phyloP scores from a whole-genome alignment of 2,797 vertebrate genomes.

The Neostethus bicornis region DNA sequence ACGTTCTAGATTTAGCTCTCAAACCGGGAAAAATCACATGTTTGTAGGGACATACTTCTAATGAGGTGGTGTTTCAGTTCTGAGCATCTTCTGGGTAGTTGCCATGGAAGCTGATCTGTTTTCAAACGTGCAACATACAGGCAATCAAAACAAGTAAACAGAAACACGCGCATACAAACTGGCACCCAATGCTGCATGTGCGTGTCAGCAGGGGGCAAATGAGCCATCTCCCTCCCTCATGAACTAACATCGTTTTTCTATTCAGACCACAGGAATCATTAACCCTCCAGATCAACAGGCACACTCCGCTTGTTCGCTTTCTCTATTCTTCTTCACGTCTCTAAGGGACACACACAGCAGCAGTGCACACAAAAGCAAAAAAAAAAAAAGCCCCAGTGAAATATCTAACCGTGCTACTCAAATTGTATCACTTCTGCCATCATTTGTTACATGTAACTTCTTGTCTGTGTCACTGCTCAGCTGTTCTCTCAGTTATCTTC shows the following conservation, averaged over 20 bases:
- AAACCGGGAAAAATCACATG: slow-evolving; percentile 6
- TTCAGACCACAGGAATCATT: slow-evolving; percentile 74
- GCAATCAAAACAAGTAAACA: slow-evolving; percentile 21
- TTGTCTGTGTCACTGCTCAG: slow-evolving; percentile 63
- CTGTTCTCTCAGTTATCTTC: slow-evolving; percentile 71
- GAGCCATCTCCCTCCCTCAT: slow-evolving; percentile 33
- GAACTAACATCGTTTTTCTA: slow-evolving; percentile 55
- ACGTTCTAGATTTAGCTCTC: slow-evolving; percentile 22
- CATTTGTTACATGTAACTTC: slow-evolving; percentile 63
- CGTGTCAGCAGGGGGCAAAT: slow-evolving; percentile 60
- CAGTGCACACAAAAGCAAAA: slow-evolving; percentile 62
- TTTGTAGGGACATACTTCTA: background rate
- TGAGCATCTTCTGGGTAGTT: slow-evolving; percentile 31
- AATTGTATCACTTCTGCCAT: slow-evolving; percentile 52
- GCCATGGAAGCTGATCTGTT: slow-evolving; percentile 21
- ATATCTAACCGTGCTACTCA: slow-evolving; percentile 67
- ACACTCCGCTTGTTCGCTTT: slow-evolving; percentile 62
- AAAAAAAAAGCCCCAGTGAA: slow-evolving; percentile 67
- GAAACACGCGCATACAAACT: slow-evolving; percentile 12
- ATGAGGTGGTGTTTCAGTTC: slow-evolving; percentile 5
- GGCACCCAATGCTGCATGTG: slow-evolving; percentile 39
- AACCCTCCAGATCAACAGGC: slow-evolving; percentile 71
- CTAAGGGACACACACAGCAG: slow-evolving; percentile 36
- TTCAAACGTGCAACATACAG: slow-evolving; percentile 23
- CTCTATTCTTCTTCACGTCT: slow-evolving; percentile 53